A percentile compares a stretch with the other conserved stretches of the same genome.
These are phyloP conservation scores for Caenorhabditis sp. DNA, from an alignment of 2,888 invertebrate genomes.

Conservation along the genomic window DNA sequence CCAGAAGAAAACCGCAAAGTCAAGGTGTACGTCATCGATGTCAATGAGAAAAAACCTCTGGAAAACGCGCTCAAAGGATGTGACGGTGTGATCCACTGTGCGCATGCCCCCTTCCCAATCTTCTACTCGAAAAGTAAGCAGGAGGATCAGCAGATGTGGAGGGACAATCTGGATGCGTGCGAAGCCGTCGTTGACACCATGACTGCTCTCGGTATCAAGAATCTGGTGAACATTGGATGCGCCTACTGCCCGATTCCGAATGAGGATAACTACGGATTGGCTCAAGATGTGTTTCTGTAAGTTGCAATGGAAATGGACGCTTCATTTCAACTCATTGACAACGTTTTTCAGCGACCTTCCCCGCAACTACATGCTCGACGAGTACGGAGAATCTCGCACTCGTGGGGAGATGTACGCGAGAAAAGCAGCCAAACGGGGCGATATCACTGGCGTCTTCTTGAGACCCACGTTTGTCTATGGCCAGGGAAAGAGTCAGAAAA, in stretches of 20 bases:
- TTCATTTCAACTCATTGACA: too few relatives aligned
- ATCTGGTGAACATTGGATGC: conserved; percentile 78
- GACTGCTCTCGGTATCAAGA: conserved; percentile 63
- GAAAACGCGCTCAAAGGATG: conserved; percentile 71
- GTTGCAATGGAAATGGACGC: conserved; percentile 26
- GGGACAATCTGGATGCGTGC: conserved; percentile 70
- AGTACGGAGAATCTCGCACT: conserved; percentile 78
- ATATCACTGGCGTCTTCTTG: conserved; percentile 73
- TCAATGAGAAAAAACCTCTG: conserved; percentile 63
- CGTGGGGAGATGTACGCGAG: conserved; percentile 77
- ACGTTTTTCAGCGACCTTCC: conserved; percentile 69
- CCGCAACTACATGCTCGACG: conserved; percentile 75
- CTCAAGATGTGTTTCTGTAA: conserved; percentile 75
- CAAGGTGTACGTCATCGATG: conserved; percentile 61
- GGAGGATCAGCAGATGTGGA: conserved; percentile 68
- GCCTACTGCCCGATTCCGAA: conserved; percentile 78
- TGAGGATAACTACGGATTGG: conserved; percentile 80
- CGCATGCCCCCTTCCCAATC: conserved; percentile 65
- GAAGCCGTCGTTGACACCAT: conserved; percentile 77
- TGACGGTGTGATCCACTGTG: conserved; percentile 69
- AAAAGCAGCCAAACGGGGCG: conserved; percentile 54
- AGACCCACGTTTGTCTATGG: conserved; percentile 78
- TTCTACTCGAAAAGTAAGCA: conserved; percentile 57
- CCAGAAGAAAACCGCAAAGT: conserved; percentile 42
- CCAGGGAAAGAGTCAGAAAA: conserved; percentile 70